Evolutionary conservation across 2,113 vertebrate species (phyloP), one percentile per base, ranked within the genome.

Genomic region (Tympanuchus pallidicinctus): DNA sequence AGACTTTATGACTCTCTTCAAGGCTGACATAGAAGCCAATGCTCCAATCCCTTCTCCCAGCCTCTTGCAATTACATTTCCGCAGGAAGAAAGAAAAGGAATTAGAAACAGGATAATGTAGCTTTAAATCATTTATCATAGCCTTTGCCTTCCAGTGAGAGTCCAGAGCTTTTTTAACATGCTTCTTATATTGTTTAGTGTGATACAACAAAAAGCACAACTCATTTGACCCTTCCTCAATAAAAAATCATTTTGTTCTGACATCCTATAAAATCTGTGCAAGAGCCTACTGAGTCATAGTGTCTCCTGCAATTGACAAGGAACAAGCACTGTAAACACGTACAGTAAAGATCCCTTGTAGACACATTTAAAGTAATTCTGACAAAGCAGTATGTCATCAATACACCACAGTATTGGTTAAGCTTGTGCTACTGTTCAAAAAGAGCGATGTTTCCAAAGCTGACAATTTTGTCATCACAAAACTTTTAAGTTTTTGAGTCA

Each of bases 31-130:
- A 94, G 97, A 98, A 98, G 96, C 87, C 95, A 82, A 94, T n/a
- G 78, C 92, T 97, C 95, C 96, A 98, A 93, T 91, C 88, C 94
- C 82, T 97, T 97, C 83, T 95, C 94, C 79, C 87, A 97, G 96
- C 97, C 97, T 97, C 96, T 97, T 93, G 95, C 98, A 98, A 98
- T 98, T 97, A 98, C 97, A 98, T 98, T 98, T 98, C 98, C 98
- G 96, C 97, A 98, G 98, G 98, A 98, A 98, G 97, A 98, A 98
- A 98, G 97, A 97, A 89, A 97, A 98, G 96, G 98, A 98, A 98
- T 98, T 98, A 98, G 98, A 98, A 98, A 98, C 97, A 98, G 98
- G 98, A 98, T 98, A 98, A 98, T 97, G 97, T 94, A 97, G 98
- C 96, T 94, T 97, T 98, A 98, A 98, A 98, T 98, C 98, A 98